Conservation (phyloP, 2,888 invertebrate genomes). For the Rhodophaea formosa region DNA sequence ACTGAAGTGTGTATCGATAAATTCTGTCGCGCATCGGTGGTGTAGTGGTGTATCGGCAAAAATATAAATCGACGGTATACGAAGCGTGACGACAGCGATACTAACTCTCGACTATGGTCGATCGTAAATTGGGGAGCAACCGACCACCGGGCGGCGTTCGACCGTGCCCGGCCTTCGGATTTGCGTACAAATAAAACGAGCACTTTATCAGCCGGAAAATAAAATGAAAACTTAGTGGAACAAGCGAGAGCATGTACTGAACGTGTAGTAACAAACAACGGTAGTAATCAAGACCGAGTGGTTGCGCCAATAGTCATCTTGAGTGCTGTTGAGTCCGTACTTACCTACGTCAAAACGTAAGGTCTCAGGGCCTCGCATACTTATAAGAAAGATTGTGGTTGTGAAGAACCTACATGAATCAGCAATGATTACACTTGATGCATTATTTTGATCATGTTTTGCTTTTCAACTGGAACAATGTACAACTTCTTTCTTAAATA, state of each 20-base stretch:
- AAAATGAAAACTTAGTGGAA: constrained; percentile 46
- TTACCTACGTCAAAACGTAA: too few relatives aligned
- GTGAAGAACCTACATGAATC: too few relatives aligned
- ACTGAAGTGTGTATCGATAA: constrained; percentile 17
- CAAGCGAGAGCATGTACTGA: constrained; percentile 30
- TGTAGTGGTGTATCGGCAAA: constrained; percentile 48
- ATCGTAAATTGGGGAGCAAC: constrained; percentile 69
- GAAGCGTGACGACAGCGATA: constrained; percentile 70
- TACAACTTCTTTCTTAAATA: too few relatives aligned
- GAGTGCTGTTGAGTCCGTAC: too few relatives aligned
- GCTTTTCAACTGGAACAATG: too few relatives aligned
- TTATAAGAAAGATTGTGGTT: too few relatives aligned
- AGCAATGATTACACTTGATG: too few relatives aligned
- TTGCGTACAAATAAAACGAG: constrained; percentile 71
- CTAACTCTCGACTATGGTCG: constrained; percentile 63
- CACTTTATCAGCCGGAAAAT: constrained; percentile 66
- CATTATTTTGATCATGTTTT: too few relatives aligned
- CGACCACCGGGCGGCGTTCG: constrained; percentile 59
- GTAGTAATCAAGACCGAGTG: too few relatives aligned
- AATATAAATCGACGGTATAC: constrained; percentile 69
- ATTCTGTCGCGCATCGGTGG: constrained; percentile 41
- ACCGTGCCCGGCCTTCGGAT: constrained; percentile 57
- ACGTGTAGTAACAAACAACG: neutral
- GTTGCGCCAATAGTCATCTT: too few relatives aligned
- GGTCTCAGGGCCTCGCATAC: too few relatives aligned